Conservation (phyloP, 2,888 invertebrate species). For the Itoplectis maculator region DNA sequence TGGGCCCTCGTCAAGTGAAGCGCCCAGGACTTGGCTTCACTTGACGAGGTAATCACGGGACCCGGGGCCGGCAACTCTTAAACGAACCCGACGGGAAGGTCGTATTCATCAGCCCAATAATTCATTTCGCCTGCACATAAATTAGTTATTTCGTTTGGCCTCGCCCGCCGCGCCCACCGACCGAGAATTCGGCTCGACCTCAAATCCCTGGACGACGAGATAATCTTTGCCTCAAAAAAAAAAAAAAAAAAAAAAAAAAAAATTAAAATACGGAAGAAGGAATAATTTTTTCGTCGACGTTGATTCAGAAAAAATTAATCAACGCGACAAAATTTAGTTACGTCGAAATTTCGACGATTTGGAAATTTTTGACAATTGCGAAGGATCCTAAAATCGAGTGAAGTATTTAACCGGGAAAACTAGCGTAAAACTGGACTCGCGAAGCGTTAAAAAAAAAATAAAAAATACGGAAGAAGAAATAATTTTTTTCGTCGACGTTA, state of each 20-base stretch:
- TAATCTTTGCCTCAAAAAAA: background rate
- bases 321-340: no score
- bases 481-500: no score
- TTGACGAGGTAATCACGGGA: constrained; percentile 71
- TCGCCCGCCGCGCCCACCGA: constrained; percentile 54
- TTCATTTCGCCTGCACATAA: constrained; percentile 71
- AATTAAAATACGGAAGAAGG: background rate
- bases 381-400: no score
- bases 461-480: no score
- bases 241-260: background rate
- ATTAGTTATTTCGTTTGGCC: constrained; percentile 69
- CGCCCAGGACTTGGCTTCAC: constrained; percentile 50
- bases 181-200: constrained; percentile 1
- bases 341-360: no score
- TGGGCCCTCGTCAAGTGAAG: constrained; percentile 16
- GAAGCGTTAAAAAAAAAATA: no score
- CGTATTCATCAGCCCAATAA: constrained; percentile 73
- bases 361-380: no score
- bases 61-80: constrained; percentile 68
- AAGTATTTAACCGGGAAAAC: no score
- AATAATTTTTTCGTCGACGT: background rate
- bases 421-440: no score
- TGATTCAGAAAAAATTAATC: no score
- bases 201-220: background rate
- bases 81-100: constrained; percentile 71